A percentile compares a stretch with the other conserved stretches of the same genome.
phyloP scores from a whole-genome alignment of 2,797 vertebrate genomes.

The Pipistrellus pygmaeus region DNA sequence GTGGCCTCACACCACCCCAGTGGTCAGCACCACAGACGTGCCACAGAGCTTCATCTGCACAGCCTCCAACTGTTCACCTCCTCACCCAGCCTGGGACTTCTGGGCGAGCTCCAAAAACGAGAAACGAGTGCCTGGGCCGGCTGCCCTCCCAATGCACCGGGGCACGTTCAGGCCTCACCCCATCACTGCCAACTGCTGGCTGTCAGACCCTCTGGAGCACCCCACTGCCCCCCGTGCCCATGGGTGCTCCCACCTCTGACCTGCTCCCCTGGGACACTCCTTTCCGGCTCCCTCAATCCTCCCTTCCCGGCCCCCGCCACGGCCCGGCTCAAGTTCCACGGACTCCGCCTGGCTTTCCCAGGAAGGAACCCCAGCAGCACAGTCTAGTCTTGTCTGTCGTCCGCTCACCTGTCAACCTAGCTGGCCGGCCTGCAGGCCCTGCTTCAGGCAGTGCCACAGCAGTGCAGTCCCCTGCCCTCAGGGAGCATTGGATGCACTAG shows the following conservation, averaged over 20 bases:
- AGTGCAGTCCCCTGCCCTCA: not conserved
- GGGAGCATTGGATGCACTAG: not conserved
- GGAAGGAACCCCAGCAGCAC: not conserved
- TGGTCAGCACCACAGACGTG: not conserved
- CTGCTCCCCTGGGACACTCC: not conserved
- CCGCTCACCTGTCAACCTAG: not conserved
- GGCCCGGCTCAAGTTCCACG: not conserved
- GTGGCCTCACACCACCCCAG: not conserved
- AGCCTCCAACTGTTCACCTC: not conserved
- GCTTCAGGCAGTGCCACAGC: not conserved
- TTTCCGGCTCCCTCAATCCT: not conserved
- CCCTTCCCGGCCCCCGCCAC: not conserved
- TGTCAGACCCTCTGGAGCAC: not conserved
- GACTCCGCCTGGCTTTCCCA: not conserved
- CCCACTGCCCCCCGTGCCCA: not conserved
- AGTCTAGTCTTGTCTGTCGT: rapidly evolving
- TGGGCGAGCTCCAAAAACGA: not conserved
- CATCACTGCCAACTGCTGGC: not conserved
- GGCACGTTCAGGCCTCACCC: not conserved
- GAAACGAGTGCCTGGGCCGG: not conserved
- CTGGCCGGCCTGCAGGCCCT: not conserved
- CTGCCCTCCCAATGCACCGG: not conserved
- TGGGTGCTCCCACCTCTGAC: not conserved
- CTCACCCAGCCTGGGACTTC: conserved; percentile 6
- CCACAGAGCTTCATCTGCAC: not conserved